Percentiles rank a stretch among this genome's conserved stretches.
phyloP scores from a whole-genome alignment of 2,888 invertebrate species.

The Crossocerus cetratus region DNA sequence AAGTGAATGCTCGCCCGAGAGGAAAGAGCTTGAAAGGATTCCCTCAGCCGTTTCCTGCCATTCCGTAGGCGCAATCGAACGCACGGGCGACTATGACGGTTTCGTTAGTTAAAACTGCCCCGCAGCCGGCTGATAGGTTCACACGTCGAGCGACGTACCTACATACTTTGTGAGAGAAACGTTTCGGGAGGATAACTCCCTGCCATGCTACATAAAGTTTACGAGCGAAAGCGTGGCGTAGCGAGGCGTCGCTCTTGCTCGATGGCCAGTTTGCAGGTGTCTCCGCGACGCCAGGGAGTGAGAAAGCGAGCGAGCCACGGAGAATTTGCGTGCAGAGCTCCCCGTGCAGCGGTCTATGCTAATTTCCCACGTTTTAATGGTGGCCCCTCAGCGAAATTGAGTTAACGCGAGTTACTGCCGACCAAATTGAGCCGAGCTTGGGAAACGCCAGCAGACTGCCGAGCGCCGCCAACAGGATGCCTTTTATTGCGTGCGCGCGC shows the following conservation, averaged over 20 bases:
- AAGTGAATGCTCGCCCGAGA: constrained; percentile 40
- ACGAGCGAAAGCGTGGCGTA: constrained; percentile 41
- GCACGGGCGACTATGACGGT: too few relatives aligned
- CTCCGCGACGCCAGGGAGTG: constrained; percentile 7
- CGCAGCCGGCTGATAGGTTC: too few relatives aligned
- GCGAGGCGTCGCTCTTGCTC: neutral
- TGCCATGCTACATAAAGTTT: constrained; percentile 65
- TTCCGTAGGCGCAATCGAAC: too few relatives aligned
- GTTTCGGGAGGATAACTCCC: constrained; percentile 28
- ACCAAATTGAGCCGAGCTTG: constrained; percentile 27
- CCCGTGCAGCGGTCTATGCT: constrained; percentile 13
- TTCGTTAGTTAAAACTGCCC: too few relatives aligned
- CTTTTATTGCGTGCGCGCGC: too few relatives aligned
- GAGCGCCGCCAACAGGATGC: too few relatives aligned
- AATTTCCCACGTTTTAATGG: constrained; percentile 15
- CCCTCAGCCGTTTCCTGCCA: constrained; percentile 36
- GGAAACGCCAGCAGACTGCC: constrained; percentile 2
- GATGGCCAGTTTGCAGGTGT: constrained; percentile 49
- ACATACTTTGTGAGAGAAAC: constrained; percentile 3
- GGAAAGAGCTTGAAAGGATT: constrained; percentile 57
- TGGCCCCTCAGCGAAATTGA: constrained; percentile 31
- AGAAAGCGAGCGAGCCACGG: constrained; percentile 21
- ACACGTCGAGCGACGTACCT: neutral
- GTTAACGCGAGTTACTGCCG: constrained; percentile 36
- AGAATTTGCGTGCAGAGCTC: constrained; percentile 21